phyloP scores from a whole-genome alignment of 2,888 invertebrate species.

The Hetaerina titia region DNA sequence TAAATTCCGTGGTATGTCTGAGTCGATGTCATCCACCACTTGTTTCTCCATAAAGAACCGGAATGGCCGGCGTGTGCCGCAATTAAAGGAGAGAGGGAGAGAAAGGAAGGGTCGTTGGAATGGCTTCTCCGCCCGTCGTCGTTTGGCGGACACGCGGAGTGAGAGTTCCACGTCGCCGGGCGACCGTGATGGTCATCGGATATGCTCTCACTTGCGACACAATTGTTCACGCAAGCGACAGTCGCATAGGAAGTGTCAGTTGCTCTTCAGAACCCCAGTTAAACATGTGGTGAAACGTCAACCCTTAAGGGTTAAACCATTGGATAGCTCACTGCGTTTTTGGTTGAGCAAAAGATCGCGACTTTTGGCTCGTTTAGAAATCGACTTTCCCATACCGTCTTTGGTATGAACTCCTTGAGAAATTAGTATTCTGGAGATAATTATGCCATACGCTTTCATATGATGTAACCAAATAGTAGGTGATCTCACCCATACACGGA shows the following conservation, averaged over 20 bases:
- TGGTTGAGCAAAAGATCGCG: background rate
- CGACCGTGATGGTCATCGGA: background rate
- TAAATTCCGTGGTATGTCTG: no score
- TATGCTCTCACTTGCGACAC: background rate
- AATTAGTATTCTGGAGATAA: no score
- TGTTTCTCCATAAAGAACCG: background rate
- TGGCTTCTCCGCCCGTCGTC: background rate
- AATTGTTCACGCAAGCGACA: background rate
- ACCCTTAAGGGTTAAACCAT: background rate
- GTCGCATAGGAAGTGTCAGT: background rate
- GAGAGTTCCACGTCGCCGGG: background rate
- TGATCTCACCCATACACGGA: no score
- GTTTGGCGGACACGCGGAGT: background rate
- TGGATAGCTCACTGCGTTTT: background rate
- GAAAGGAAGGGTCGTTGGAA: background rate
- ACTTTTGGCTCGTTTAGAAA: no score
- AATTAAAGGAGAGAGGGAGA: background rate
- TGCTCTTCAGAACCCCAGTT: background rate
- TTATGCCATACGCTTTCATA: no score
- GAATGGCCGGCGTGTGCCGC: conserved; percentile 1
- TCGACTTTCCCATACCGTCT: no score
- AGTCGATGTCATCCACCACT: background rate
- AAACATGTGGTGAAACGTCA: background rate
- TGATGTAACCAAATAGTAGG: no score
- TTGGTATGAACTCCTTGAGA: no score